Conservation (phyloP, 2,797 vertebrate genomes). For the Cuculus canorus region DNA sequence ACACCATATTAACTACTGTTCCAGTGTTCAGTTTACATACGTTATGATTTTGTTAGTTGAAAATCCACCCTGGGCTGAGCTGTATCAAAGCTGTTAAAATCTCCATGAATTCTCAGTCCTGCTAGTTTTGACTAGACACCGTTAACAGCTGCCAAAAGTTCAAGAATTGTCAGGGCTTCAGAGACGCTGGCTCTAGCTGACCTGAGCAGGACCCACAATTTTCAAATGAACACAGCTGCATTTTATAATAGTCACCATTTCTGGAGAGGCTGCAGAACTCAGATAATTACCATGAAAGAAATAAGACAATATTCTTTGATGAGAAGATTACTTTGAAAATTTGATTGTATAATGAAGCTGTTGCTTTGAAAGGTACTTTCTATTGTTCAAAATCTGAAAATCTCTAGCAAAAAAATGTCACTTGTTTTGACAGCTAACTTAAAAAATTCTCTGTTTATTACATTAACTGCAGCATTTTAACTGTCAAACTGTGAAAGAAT, state of each 20-base stretch:
- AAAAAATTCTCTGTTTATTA: constrained; percentile 85
- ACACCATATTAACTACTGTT: neutral
- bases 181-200: constrained; percentile 39
- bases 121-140: constrained; percentile 25
- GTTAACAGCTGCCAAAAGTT: constrained; percentile 36
- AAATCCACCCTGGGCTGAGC: neutral
- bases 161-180: constrained; percentile 4
- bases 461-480: constrained; percentile 84
- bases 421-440: constrained; percentile 84
- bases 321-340: constrained; percentile 82
- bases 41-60: neutral
- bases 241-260: constrained; percentile 69
- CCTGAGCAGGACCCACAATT: constrained; percentile 53
- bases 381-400: constrained; percentile 82
- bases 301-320: constrained; percentile 83
- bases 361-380: constrained; percentile 84
- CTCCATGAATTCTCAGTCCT: neutral
- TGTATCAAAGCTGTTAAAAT: constrained; percentile 12
- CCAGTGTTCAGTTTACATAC: neutral
- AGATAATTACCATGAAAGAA: constrained; percentile 80
- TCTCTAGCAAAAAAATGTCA: constrained; percentile 80
- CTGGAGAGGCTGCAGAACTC: constrained; percentile 75
- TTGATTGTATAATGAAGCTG: constrained; percentile 84
- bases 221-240: constrained; percentile 73
- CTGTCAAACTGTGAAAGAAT: constrained; percentile 84